These are phyloP conservation scores for Neolamprologus kungweensis DNA, from an alignment of 2,113 vertebrate genomes.

Conservation along the genomic window DNA sequence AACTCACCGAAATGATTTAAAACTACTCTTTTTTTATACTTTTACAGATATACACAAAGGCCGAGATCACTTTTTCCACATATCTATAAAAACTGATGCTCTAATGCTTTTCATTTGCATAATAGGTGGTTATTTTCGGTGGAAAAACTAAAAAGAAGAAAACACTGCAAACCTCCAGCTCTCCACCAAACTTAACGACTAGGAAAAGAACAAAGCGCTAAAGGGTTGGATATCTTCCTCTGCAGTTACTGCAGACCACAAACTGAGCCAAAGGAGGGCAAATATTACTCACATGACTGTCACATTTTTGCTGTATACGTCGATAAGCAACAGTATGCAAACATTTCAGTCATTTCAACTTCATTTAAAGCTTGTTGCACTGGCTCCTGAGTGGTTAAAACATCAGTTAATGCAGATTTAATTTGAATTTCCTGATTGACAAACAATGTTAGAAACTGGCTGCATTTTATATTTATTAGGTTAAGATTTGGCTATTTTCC, in stretches of 20 bases:
- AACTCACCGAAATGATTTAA: fast-evolving
- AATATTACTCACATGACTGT: not conserved
- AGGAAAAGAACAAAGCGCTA: fast-evolving
- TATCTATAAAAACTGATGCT: not conserved
- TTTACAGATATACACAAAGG: not conserved
- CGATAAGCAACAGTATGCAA: not conserved
- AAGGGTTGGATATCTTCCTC: not conserved
- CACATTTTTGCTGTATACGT: not conserved
- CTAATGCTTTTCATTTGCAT: not conserved
- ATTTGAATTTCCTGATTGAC: not conserved
- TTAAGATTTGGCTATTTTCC: fast-evolving
- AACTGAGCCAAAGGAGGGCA: not conserved
- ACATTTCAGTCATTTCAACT: not conserved
- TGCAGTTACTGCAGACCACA: not conserved
- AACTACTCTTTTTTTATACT: not conserved
- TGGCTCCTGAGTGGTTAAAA: not conserved
- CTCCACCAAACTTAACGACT: not conserved
- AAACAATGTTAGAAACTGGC: not conserved
- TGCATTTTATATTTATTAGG: not conserved
- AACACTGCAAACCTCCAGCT: not conserved
- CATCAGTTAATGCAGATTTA: not conserved
- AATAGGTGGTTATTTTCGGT: fast-evolving
- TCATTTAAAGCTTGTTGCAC: not conserved
- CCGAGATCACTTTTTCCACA: not conserved
- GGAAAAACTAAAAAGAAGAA: not conserved